phyloP scores from a whole-genome alignment of 2,888 invertebrate genomes.

The Ochropleura plecta region DNA sequence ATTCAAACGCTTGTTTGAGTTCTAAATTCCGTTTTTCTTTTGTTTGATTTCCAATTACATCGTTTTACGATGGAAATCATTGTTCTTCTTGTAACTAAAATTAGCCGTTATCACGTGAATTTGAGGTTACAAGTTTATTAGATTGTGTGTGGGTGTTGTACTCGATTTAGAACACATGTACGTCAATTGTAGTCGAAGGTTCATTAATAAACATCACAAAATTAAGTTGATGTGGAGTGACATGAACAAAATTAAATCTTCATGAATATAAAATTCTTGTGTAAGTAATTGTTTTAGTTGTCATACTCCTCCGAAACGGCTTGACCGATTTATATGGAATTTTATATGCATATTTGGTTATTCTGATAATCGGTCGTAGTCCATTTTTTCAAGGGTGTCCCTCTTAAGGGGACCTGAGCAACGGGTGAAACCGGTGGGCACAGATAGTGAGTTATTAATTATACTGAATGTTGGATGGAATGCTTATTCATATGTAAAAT shows the following conservation, averaged over 20 bases:
- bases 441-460: conserved; percentile 18
- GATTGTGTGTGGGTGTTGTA: conserved; percentile 2
- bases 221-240: conserved; percentile 20
- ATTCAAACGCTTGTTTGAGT: conserved; percentile 29
- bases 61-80: conserved; percentile 26
- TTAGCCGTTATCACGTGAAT: conserved; percentile 27
- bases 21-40: conserved; percentile 25
- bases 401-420: too few relatives aligned
- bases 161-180: conserved; percentile 17
- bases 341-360: too few relatives aligned
- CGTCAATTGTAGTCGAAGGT: conserved; percentile 10
- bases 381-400: too few relatives aligned
- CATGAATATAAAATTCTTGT: too few relatives aligned
- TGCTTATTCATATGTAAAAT: conserved; percentile 1
- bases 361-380: too few relatives aligned
- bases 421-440: too few relatives aligned
- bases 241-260: conserved; percentile 18
- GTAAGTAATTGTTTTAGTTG: too few relatives aligned
- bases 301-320: too few relatives aligned
- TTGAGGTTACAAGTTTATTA: conserved; percentile 18
- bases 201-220: conserved; percentile 36
- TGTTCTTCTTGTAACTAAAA: conserved; percentile 18
- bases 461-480: conserved; percentile 12
- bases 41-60: conserved; percentile 31
- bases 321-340: too few relatives aligned